Evolutionary conservation across 2,113 vertebrate species (phyloP), one percentile per base, ranked within the genome.

Genomic region (Phrynosoma platyrhinos): DNA sequence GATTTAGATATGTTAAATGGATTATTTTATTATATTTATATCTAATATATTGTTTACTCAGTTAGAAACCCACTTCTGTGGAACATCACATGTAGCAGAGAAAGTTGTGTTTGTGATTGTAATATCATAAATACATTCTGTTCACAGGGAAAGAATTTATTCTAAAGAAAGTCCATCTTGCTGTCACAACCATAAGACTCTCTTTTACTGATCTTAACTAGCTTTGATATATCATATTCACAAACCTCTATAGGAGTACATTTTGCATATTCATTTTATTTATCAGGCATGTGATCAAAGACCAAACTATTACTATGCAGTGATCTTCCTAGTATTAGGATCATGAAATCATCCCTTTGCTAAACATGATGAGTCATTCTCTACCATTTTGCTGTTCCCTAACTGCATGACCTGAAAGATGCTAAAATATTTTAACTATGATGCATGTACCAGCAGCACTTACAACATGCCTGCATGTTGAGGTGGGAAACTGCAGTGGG

Each of bases 31-130:
- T 62, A 18, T 62, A 62, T 40, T 85, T 83, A 68, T 9, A 78
- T 1, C 25, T n/a, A 72, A 25, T 90, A 84, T 87, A 79, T 72
- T 84, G 91, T 84, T 88, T 88, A 78, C 21, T 36, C 86, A 75
- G 3, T 30, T 87, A 80, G 4, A 36, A 87, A 64, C 10, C 30
- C 18, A 25, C 9, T 40, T 66, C 58, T 90, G 18, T 5, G 55
- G 92, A 7, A 55, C 9, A 53, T 5, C 72, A 13, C 64, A 66
- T 36, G 0, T 2, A 20, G 40, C 78, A 80, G 52, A 87, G 47
- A 25, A 66, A 69, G 83, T 72, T 5, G 40, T n/a, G 58, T 69
- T 83, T 40, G 1, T 36, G 79, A 76, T 47, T 87, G 84, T 47
- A 36, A 1, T 5, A 6, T 90, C 90, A 88, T 62, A 83, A n/a